Percentiles rank a stretch among this genome's conserved stretches.
Conservation (phyloP, 2,113 vertebrate genomes). For the Mus spicilegus region DNA sequence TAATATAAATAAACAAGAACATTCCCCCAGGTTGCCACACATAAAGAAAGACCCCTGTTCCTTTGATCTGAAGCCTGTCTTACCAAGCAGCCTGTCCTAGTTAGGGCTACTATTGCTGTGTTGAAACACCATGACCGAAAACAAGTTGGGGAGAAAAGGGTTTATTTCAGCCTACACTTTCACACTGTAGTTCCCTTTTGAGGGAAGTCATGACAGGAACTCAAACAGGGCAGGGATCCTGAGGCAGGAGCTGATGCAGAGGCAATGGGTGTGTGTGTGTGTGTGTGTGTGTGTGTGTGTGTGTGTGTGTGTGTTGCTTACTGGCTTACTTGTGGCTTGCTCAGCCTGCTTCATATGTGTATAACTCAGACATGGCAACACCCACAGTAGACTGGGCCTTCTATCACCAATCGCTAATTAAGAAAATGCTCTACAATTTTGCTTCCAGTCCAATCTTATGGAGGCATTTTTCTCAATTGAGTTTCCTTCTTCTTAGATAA, state of each 20-base stretch:
- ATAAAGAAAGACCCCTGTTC: neutral
- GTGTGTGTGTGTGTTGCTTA: neutral
- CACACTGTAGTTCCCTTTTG: neutral
- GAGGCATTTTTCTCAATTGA: neutral
- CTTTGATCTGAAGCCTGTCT: neutral
- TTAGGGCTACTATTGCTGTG: neutral
- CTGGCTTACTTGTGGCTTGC: neutral
- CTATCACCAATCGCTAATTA: neutral
- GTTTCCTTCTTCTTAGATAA: neutral
- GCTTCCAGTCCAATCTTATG: neutral
- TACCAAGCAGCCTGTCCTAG: neutral
- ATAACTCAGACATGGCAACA: neutral
- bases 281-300: too few species aligned
- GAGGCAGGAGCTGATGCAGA: neutral
- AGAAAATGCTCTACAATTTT: neutral
- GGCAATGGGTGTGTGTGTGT: neutral
- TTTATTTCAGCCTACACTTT: neutral
- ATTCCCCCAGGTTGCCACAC: neutral
- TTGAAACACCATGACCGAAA: neutral
- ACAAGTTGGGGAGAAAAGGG: neutral
- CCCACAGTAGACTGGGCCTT: neutral
- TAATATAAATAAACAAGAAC: neutral
- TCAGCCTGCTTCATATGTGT: neutral
- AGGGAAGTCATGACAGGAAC: neutral
- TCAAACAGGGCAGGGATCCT: neutral